phyloP scores from a whole-genome alignment of 2,113 vertebrate genomes.

The Neolamprologus caudopunctatus region DNA sequence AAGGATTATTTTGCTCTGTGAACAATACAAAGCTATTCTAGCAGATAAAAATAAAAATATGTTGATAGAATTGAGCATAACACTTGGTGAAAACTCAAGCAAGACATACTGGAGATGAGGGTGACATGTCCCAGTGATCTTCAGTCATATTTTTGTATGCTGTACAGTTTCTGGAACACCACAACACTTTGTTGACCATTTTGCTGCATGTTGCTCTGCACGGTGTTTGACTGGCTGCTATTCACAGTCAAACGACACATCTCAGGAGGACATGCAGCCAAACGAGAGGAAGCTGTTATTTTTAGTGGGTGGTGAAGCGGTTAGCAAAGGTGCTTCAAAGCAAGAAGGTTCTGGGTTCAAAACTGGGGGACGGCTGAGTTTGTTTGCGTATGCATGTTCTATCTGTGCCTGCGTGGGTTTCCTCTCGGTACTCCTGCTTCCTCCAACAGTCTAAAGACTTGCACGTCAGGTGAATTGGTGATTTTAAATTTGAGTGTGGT shows the following conservation, averaged over 20 bases:
- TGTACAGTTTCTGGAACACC: neutral
- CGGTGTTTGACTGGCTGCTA: neutral
- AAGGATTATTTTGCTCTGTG: neutral
- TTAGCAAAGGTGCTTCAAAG: neutral
- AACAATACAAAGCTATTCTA: neutral
- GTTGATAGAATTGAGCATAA: neutral
- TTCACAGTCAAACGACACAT: neutral
- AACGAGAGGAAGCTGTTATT: neutral
- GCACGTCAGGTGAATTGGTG: neutral
- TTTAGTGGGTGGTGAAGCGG: neutral
- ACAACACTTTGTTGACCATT: neutral
- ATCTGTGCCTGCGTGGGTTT: neutral
- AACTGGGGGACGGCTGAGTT: neutral
- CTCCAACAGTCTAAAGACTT: neutral
- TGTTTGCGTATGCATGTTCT: neutral
- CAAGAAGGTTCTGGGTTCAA: neutral
- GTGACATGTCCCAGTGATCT: neutral
- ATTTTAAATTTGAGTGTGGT: fast-evolving
- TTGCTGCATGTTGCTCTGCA: neutral
- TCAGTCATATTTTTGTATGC: neutral
- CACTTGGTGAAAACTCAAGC: neutral
- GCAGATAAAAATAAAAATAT: neutral
- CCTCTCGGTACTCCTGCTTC: neutral
- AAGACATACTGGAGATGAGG: neutral
- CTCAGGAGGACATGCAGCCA: neutral